Evolutionary conservation across 2,797 vertebrate genomes (phyloP).

Genomic region (Saxicola maurus): DNA sequence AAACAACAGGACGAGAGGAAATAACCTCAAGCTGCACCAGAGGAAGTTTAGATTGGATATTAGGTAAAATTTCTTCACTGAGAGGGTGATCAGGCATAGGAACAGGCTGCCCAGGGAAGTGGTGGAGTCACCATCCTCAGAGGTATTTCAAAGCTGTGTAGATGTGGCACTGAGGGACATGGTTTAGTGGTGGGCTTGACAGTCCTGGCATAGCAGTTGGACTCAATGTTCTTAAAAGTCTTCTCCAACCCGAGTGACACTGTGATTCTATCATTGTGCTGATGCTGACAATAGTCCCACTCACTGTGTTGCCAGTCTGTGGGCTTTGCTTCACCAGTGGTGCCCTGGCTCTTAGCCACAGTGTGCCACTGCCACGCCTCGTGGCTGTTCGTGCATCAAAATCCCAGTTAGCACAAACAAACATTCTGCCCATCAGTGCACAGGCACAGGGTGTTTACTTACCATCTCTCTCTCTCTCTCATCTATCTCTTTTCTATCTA

Average conservation of each 20-base stretch:
- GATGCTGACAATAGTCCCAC: not conserved
- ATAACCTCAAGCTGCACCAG: not conserved
- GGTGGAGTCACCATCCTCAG: not conserved
- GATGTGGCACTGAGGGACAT: not conserved
- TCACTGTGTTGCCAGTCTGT: rapidly evolving
- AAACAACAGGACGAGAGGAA: not conserved
- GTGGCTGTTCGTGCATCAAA: rapidly evolving
- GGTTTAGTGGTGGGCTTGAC: not conserved
- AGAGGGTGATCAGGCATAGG: not conserved
- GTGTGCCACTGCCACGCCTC: rapidly evolving
- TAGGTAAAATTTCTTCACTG: not conserved
- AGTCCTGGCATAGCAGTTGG: not conserved
- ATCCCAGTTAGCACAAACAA: not conserved
- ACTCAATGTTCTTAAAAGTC: not conserved
- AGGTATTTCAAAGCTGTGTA: not conserved
- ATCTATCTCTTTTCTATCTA: not conserved
- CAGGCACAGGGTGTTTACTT: not conserved
- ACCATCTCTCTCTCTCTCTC: no score
- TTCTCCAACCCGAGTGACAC: not conserved
- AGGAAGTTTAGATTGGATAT: not conserved
- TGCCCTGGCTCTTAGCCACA: rapidly evolving
- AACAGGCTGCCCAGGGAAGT: not conserved
- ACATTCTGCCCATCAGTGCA: not conserved
- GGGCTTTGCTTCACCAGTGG: not conserved
- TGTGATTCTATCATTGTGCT: rapidly evolving